Evolutionary conservation across 2,113 vertebrate genomes (phyloP), one percentile per base, ranked within the genome.

Genomic region (Rattus rattus): DNA sequence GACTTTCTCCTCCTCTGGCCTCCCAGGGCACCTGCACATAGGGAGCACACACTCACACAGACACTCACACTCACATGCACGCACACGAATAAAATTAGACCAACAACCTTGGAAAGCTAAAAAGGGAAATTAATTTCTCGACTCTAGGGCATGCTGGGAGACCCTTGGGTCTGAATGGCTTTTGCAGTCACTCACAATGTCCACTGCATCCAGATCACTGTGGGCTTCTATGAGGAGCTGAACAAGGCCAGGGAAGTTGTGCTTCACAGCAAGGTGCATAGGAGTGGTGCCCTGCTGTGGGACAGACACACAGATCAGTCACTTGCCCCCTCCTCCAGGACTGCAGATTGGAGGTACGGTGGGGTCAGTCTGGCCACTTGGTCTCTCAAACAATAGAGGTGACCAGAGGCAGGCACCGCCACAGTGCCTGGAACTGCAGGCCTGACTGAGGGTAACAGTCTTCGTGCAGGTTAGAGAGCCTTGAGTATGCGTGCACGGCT

Each of bases 171-270:
- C 87, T 56, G 20, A 56, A 28, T 1, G n/a, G 79, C 59, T 86
- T 59, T 80, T 79, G 28, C 1, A 49, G 39, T 63, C 56, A 95
- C 99, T 99, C 98, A 99, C 99, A 0, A 98, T 98, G 97, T 99
- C 99, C 5, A 96, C 76, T 95, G 99, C 96, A 65, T 99, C 98
- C 98, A 99, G 98, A 97, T 99, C 98, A 96, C 99, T 99, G 65
- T 98, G 98, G 0, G 98, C 98, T 0, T 99, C 96, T 0, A 99
- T 99, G 52, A 99, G 98, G 79, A 99, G 98, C 95, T 98, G 99
- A 0, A 99, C 98, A 56, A 99, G 93, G 76, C 97, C 96, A 2
- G 98, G 96, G 92, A 98, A 98, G 97, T 99, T 99, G 98, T 98
- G 98, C 92, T 98, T 98, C n/a, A 99, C 98, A 0, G 99, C 98